These are phyloP conservation scores for Pandemis cinnamomeana DNA, from an alignment of 2,888 invertebrate species.

Conservation along the genomic window DNA sequence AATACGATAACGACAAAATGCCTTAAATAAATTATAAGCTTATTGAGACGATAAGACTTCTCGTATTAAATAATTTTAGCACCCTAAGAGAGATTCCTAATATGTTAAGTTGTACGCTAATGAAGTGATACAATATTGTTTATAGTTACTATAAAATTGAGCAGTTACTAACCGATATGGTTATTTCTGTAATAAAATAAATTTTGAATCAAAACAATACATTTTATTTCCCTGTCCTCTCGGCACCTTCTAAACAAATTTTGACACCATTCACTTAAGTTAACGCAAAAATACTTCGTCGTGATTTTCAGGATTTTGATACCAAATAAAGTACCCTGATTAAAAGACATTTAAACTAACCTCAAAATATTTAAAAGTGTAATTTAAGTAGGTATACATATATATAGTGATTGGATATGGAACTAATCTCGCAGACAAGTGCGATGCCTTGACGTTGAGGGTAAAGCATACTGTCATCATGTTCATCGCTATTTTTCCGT, in stretches of 20 bases:
- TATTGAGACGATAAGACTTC: constrained; percentile 77
- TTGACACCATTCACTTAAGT: too few species aligned
- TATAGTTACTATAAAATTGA: constrained; percentile 48
- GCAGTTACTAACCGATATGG: constrained; percentile 58
- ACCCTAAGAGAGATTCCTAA: constrained; percentile 83
- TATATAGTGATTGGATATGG: too few species aligned
- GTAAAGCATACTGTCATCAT: too few species aligned
- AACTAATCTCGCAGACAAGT: too few species aligned
- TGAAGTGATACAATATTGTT: constrained; percentile 57
- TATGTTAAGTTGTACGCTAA: constrained; percentile 65
- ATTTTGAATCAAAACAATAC: constrained; percentile 26
- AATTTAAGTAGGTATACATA: too few species aligned
- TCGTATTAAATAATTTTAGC: constrained; percentile 64
- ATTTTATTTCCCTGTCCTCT: constrained; percentile 18
- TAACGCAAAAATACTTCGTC: too few species aligned
- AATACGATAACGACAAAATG: constrained; percentile 4
- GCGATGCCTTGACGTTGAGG: too few species aligned
- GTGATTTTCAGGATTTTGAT: too few species aligned
- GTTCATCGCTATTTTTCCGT: too few species aligned
- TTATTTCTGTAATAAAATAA: constrained; percentile 65
- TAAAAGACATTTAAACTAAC: too few species aligned
- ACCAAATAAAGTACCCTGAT: too few species aligned
- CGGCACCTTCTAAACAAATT: neutral
- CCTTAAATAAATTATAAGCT: constrained; percentile 43
- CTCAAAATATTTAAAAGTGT: too few species aligned